Conservation (phyloP, 2,888 invertebrate genomes). For the Cetonia aurata region DNA sequence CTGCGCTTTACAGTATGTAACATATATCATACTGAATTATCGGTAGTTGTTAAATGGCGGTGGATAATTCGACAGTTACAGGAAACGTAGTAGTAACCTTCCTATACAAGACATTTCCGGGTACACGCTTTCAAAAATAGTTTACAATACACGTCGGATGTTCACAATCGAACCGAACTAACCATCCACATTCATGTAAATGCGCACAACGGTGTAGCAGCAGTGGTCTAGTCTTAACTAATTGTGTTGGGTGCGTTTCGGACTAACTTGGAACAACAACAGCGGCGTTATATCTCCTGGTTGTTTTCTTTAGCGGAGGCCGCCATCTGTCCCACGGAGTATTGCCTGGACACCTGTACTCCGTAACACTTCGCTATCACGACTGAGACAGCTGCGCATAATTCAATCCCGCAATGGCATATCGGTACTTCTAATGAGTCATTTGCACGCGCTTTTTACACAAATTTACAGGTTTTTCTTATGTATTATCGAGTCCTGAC, state of each 20-base stretch:
- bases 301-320: slow-evolving; percentile 34
- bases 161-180: slow-evolving; percentile 12
- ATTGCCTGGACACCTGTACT: slow-evolving; percentile 47
- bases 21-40: neutral
- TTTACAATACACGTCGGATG: slow-evolving; percentile 21
- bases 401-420: slow-evolving; percentile 47
- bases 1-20: neutral
- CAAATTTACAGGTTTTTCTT: slow-evolving; percentile 43
- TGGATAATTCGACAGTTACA: slow-evolving; percentile 29
- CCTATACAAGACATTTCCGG: slow-evolving; percentile 31
- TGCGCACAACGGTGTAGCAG: slow-evolving; percentile 14
- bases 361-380: slow-evolving; percentile 49
- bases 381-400: slow-evolving; percentile 49
- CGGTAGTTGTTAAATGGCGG: slow-evolving; percentile 7
- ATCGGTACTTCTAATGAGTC: slow-evolving; percentile 46
- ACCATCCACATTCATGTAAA: slow-evolving; percentile 16
- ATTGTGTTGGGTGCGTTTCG: slow-evolving; percentile 32
- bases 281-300: slow-evolving; percentile 31
- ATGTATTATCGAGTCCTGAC: slow-evolving; percentile 36
- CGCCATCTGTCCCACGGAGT: slow-evolving; percentile 47
- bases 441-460: slow-evolving; percentile 46
- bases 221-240: slow-evolving; percentile 35
- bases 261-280: slow-evolving; percentile 26
- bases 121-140: slow-evolving; percentile 30
- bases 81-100: slow-evolving; percentile 21